Evolutionary conservation across 2,888 invertebrate species (phyloP).

Genomic region (Agrotis segetum): DNA sequence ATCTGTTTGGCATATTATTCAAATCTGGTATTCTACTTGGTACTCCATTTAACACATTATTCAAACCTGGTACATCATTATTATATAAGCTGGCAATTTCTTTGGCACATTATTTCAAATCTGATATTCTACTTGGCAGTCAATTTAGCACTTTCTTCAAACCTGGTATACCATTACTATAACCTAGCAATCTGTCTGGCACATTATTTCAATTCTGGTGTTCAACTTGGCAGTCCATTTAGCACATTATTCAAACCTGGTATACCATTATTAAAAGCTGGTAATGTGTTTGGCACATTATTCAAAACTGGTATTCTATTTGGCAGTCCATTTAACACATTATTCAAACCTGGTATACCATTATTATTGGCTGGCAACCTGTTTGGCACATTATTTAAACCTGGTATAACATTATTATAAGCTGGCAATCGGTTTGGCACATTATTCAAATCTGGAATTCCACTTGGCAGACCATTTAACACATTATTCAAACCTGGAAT

Average conservation of each 20-base stretch:
- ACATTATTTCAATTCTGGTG: neutral
- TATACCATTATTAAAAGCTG: neutral
- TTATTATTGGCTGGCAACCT: neutral
- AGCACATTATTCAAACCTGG: neutral
- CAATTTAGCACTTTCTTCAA: neutral
- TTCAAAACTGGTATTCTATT: neutral
- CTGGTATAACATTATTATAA: neutral
- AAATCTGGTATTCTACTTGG: neutral
- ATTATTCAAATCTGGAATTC: neutral
- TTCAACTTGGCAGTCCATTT: constrained; percentile 10
- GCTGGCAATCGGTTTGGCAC: neutral
- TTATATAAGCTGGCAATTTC: neutral
- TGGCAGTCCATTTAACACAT: neutral
- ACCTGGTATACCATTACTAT: neutral
- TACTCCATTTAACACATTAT: neutral
- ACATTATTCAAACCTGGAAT: neutral
- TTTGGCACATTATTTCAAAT: neutral
- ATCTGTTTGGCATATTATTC: neutral
- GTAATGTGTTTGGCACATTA: neutral
- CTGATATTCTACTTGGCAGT: neutral
- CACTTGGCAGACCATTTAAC: constrained; percentile 2
- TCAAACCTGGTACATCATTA: neutral
- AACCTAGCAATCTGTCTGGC: neutral
- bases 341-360: neutral
- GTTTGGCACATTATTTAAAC: neutral